Evolutionary conservation across 2,797 vertebrate species (phyloP).

Genomic region (Xyrichtys novacula): DNA sequence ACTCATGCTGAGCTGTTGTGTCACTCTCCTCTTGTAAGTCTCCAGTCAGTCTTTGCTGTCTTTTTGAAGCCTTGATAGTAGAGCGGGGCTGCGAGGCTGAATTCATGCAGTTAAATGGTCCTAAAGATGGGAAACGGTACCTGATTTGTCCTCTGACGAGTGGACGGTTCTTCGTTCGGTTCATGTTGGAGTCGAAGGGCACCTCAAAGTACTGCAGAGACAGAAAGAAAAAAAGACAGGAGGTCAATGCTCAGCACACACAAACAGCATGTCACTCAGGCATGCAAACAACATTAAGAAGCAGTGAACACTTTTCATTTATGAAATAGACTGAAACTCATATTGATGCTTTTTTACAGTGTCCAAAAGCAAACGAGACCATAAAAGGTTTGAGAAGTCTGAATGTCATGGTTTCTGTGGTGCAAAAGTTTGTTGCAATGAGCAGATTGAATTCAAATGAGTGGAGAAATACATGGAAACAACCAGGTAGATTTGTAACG

Average conservation of each 20-base stretch:
- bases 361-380: no score
- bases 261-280: neutral
- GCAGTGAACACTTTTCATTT: neutral
- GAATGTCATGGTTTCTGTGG: no score
- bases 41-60: neutral
- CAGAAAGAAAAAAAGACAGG: constrained; percentile 56
- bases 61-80: constrained; percentile 4
- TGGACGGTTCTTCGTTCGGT: constrained; percentile 97
- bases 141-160: constrained; percentile 98
- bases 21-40: neutral
- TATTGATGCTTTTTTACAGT: no score
- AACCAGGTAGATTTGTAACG: neutral
- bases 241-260: constrained; percentile 27
- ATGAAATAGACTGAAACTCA: no score
- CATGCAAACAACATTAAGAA: neutral
- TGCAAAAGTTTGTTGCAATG: no score
- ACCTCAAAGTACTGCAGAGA: constrained; percentile 96
- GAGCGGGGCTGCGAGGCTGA: neutral
- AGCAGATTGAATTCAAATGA: no score
- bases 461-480: no score
- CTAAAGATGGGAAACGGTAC: constrained; percentile 72
- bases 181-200: constrained; percentile 99
- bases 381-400: no score
- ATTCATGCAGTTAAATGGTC: neutral
- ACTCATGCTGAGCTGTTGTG: constrained; percentile 8